Evolutionary conservation across 2,113 vertebrate genomes (phyloP).

Genomic region (Sylvietta virens): DNA sequence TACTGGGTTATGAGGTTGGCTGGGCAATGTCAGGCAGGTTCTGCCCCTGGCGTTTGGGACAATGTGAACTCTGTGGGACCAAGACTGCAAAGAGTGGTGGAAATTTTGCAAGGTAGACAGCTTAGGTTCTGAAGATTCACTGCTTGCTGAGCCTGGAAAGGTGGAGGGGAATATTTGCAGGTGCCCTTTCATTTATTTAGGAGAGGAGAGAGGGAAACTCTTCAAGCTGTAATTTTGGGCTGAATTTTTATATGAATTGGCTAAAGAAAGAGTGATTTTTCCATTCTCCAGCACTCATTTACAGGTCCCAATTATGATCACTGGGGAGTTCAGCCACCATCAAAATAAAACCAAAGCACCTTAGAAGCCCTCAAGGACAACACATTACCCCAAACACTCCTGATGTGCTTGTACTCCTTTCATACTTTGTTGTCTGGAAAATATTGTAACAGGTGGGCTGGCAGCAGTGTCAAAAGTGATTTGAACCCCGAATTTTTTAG

Average conservation of each 20-base stretch:
- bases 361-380: background rate
- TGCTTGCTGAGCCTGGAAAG: background rate
- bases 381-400: background rate
- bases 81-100: background rate
- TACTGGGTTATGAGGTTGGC: background rate
- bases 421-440: background rate
- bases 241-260: background rate
- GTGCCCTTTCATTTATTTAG: background rate
- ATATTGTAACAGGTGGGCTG: slow-evolving; percentile 36
- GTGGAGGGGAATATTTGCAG: background rate
- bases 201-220: background rate
- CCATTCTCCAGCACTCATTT: background rate
- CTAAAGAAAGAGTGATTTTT: background rate
- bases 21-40: background rate
- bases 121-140: background rate
- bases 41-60: background rate
- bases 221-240: background rate
- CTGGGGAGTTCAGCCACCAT: background rate
- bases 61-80: background rate
- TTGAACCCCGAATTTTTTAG: background rate
- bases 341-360: background rate
- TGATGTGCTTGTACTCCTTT: background rate
- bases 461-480: background rate
- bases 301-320: background rate
- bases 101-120: background rate